These are phyloP conservation scores for Ceramica pisi DNA, from an alignment of 2,888 invertebrate species.

Conservation along the genomic window DNA sequence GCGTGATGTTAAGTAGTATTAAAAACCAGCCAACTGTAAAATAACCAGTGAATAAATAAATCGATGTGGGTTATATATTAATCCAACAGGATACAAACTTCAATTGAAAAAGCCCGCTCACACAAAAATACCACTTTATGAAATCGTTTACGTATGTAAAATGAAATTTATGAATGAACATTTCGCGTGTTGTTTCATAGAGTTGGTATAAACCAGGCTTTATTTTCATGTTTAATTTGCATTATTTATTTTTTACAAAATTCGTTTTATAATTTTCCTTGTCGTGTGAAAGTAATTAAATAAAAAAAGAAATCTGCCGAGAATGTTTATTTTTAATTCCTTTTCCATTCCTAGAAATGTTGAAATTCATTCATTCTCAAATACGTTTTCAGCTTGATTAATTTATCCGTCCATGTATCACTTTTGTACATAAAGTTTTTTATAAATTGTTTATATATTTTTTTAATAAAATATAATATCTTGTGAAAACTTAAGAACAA, in stretches of 20 bases:
- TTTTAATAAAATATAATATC: background rate
- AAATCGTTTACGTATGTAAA: conserved; percentile 16
- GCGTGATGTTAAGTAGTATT: background rate
- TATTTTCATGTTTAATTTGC: background rate
- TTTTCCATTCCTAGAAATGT: too few relatives aligned
- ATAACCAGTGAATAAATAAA: background rate
- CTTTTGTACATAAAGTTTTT: too few relatives aligned
- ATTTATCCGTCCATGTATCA: too few relatives aligned
- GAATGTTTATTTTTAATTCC: too few relatives aligned
- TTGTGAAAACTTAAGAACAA: background rate
- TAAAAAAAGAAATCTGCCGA: background rate
- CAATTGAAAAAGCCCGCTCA: conserved; percentile 7
- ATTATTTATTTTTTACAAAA: background rate
- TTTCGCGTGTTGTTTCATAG: conserved; percentile 9
- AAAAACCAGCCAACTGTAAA: background rate
- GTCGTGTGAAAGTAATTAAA: background rate
- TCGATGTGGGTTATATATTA: background rate
- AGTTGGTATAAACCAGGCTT: too few relatives aligned
- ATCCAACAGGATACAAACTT: background rate
- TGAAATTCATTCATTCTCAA: too few relatives aligned
- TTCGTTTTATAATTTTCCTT: background rate
- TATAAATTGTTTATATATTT: too few relatives aligned
- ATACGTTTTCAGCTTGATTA: too few relatives aligned
- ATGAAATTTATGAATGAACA: conserved; percentile 13
- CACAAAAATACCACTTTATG: background rate